phyloP scores from a whole-genome alignment of 2,797 vertebrate genomes.

The Squalus acanthias region DNA sequence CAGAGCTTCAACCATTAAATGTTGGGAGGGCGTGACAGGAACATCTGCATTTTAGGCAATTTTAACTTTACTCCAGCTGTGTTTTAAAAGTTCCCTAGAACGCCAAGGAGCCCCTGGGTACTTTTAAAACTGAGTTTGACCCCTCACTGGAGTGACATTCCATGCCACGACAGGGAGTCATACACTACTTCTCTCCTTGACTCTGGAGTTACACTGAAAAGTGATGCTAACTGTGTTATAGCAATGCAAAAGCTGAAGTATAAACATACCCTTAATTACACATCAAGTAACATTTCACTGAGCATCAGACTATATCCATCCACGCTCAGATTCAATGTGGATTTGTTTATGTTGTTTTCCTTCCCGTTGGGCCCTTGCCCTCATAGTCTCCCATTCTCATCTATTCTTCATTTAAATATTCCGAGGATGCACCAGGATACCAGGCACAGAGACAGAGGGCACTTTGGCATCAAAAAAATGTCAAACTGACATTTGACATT shows the following conservation, averaged over 20 bases:
- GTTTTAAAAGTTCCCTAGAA: neutral
- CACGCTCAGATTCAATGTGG: neutral
- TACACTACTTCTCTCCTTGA: neutral
- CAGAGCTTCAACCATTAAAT: neutral
- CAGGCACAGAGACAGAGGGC: neutral
- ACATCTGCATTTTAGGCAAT: neutral
- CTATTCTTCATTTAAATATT: constrained; percentile 26
- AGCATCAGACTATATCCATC: neutral
- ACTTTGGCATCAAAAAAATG: constrained; percentile 29
- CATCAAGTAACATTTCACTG: neutral
- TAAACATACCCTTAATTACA: neutral
- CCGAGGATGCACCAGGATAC: neutral
- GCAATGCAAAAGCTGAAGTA: neutral
- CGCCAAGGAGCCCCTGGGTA: neutral
- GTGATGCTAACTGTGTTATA: neutral
- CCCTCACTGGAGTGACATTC: neutral
- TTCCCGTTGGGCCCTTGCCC: neutral
- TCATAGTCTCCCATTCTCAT: neutral
- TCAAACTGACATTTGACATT: constrained; percentile 37
- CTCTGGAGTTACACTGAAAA: too few relatives aligned
- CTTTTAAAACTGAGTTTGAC: neutral
- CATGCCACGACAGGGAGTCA: too few relatives aligned
- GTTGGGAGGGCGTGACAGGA: neutral
- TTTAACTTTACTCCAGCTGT: neutral
- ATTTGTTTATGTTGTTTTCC: neutral